Evolutionary conservation across 2,113 vertebrate species (phyloP).

Genomic region (Grantiella picta): DNA sequence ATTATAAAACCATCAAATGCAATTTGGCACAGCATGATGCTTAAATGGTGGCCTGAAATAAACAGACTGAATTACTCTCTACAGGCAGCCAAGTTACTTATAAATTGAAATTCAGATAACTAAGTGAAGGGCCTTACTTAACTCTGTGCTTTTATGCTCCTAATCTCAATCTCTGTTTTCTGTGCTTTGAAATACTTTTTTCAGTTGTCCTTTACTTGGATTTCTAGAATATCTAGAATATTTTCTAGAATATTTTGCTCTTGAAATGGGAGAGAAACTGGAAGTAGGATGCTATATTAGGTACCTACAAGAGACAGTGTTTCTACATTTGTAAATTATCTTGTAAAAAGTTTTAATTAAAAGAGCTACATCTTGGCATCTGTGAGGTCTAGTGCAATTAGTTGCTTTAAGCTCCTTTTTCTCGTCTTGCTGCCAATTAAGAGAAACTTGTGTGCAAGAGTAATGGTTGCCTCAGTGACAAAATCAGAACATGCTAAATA

Average conservation of each 20-base stretch:
- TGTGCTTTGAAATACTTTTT: neutral
- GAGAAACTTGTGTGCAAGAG: neutral
- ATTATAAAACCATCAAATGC: slow-evolving; percentile 51
- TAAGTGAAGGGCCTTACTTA: slow-evolving; percentile 28
- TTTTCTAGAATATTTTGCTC: neutral
- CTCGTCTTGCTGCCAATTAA: slow-evolving; percentile 27
- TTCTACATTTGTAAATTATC: slow-evolving; percentile 22
- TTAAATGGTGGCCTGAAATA: slow-evolving; percentile 61
- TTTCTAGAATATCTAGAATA: neutral
- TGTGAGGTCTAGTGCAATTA: slow-evolving; percentile 44
- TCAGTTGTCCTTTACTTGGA: neutral
- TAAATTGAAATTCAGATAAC: slow-evolving; percentile 65
- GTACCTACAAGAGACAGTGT: slow-evolving; percentile 18
- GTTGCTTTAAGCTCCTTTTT: neutral
- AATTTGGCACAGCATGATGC: slow-evolving; percentile 54
- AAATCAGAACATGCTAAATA: slow-evolving; percentile 76
- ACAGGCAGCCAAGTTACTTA: slow-evolving; percentile 63
- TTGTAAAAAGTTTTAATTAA: slow-evolving; percentile 32
- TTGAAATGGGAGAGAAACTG: slow-evolving; percentile 1
- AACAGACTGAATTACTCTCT: slow-evolving; percentile 35
- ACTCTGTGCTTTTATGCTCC: neutral
- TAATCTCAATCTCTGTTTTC: neutral
- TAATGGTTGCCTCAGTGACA: slow-evolving; percentile 62
- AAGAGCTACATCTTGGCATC: neutral
- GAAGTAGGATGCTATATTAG: neutral